phyloP scores from a whole-genome alignment of 2,113 vertebrate species.

The Dipodomys spectabilis region DNA sequence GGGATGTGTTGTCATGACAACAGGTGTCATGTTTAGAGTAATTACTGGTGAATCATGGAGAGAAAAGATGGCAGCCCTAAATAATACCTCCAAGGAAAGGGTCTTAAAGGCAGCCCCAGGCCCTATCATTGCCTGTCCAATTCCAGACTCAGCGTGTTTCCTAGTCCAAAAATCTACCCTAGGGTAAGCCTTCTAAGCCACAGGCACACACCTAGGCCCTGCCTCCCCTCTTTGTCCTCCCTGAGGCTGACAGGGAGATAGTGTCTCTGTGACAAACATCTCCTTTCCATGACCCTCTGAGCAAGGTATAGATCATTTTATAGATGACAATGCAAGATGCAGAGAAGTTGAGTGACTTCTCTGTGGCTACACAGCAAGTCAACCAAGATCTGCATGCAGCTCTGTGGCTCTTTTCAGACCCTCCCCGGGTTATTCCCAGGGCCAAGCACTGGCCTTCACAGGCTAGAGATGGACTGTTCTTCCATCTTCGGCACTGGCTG shows the following conservation, averaged over 20 bases:
- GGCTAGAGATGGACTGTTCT: background rate
- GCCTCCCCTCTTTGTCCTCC: background rate
- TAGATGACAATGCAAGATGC: background rate
- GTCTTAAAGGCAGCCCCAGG: background rate
- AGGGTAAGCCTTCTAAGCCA: background rate
- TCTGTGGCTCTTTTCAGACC: background rate
- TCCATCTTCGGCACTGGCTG: background rate
- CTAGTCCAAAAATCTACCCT: background rate
- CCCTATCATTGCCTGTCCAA: background rate
- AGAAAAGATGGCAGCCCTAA: slow-evolving; percentile 15
- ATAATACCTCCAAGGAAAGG: background rate
- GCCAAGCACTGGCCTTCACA: background rate
- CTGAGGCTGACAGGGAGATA: background rate
- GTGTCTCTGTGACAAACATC: background rate
- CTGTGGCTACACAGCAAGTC: slow-evolving; percentile 32
- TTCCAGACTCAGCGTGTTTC: background rate
- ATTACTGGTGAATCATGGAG: slow-evolving; percentile 55
- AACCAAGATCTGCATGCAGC: background rate
- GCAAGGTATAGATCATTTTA: background rate
- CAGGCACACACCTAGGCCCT: fast-evolving
- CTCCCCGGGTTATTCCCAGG: background rate
- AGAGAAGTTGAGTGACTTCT: background rate
- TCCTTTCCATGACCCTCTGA: background rate
- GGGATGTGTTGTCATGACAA: slow-evolving; percentile 78
- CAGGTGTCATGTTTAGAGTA: slow-evolving; percentile 60